A percentile compares a stretch with the other conserved stretches of the same genome.
Conservation (phyloP, 2,888 invertebrate species). For the Drosophila hamatofila region DNA sequence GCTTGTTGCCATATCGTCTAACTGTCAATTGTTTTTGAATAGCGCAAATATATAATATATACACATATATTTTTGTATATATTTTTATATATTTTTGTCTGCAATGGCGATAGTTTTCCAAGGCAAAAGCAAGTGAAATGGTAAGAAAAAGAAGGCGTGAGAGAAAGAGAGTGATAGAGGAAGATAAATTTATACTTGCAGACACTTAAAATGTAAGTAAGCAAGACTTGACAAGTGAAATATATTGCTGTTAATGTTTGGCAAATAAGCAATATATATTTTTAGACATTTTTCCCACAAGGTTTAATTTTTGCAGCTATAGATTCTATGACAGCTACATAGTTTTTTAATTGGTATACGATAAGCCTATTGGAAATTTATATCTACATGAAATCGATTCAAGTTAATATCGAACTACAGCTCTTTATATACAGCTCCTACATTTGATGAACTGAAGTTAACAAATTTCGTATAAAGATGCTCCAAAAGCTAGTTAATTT, state of each 20-base stretch:
- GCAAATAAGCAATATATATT: not conserved
- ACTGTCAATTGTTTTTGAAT: slow-evolving; percentile 52
- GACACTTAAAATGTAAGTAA: not conserved
- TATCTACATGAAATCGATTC: no score
- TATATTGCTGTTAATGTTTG: not conserved
- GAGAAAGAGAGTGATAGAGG: not conserved
- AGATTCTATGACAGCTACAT: no score
- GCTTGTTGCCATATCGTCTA: slow-evolving; percentile 3
- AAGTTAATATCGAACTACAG: no score
- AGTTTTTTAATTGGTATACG: not conserved
- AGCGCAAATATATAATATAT: not conserved
- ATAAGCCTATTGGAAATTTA: no score
- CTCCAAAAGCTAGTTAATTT: no score
- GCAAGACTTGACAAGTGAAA: not conserved
- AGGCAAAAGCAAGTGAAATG: no score
- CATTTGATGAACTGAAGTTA: no score
- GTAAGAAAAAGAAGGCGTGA: not conserved
- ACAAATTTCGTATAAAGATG: no score
- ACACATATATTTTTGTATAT: no score
- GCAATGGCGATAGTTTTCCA: not conserved
- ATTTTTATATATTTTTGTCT: slow-evolving; percentile 13
- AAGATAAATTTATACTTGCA: not conserved
- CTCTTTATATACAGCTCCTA: no score
- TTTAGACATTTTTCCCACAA: not conserved
- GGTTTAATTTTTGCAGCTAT: no score